Conservation (phyloP, 2,113 vertebrate genomes). For the Stigmatopora argus region DNA sequence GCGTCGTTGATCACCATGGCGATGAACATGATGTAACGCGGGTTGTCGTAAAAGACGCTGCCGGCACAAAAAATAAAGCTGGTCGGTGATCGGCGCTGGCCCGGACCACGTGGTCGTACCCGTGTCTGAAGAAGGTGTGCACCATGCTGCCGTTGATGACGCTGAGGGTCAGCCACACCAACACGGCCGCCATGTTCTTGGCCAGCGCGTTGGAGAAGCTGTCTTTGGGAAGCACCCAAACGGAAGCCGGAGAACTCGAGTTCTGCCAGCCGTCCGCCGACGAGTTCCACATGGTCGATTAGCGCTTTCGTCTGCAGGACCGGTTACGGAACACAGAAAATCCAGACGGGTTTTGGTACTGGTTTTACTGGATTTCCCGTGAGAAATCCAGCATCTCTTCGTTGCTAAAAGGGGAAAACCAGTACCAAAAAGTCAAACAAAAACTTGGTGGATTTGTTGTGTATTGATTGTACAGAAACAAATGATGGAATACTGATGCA, state of each 20-base stretch:
- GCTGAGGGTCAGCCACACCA: conserved; percentile 71
- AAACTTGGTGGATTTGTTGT: too few species aligned
- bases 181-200: conserved; percentile 70
- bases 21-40: conserved; percentile 76
- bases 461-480: too few species aligned
- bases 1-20: conserved; percentile 75
- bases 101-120: conserved; percentile 20
- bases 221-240: conserved; percentile 37
- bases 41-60: conserved; percentile 70
- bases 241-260: conserved; percentile 23
- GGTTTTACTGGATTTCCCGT: too few species aligned
- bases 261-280: conserved; percentile 30
- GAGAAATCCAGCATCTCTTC: too few species aligned
- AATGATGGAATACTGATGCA: too few species aligned
- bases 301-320: too few species aligned
- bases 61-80: neutral
- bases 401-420: too few species aligned
- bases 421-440: too few species aligned
- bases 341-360: too few species aligned
- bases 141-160: conserved; percentile 71
- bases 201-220: conserved; percentile 61
- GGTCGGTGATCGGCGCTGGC: neutral
- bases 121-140: conserved; percentile 66
- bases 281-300: conserved; percentile 41
- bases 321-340: too few species aligned